Evolutionary conservation across 1,140 invertebrate genomes (phyloP), one percentile per base, ranked within the genome.

Genomic region (Lepidotrigona ventralis): DNA sequence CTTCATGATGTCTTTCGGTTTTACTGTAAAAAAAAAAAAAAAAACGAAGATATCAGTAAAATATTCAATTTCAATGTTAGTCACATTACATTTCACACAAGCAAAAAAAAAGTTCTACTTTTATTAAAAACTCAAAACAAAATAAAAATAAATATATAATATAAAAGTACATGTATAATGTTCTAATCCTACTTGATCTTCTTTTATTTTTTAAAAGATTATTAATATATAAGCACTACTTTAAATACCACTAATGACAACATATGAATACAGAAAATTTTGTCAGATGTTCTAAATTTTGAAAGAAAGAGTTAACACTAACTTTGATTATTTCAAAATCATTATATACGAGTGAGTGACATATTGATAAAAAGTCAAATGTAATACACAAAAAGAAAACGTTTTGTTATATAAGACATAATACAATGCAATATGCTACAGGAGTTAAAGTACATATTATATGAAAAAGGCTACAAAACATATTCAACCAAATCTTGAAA

Each of bases 1-100:
- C 91, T 91, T 90, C 90, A 83, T 90, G 83, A 90, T 85, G 73
- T 70, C 81, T 85, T 81, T 84, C 82, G 53, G 84, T 79, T 89
- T 93, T 93, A 93, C 92, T 93, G 92, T 69, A 93, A 93, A 91
- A 90, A 89, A 70, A 84, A 74, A 79, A 83, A 33, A 69, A 33
- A 60, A 68, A 33, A 33, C 33, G 1, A 33, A 53, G 54, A 87
- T 86, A 68, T 72, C 14, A 84, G 70, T 85, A 73, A 71, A 56
- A 84, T 82, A 58, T 60, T 66, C 63, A 76, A 85, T 58, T 15
- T 68, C 81, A 73, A 73, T 26, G 54, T 53, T 21, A 56, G 82
- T 63, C 70, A 54, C 51, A 39, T 60, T 66, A 81, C 79, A 83
- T 19, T 23, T 26, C 39, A 33, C 81, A 46, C 88, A 89, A 88